Conservation (phyloP, 2,113 vertebrate species). For the Axis porcinus region DNA sequence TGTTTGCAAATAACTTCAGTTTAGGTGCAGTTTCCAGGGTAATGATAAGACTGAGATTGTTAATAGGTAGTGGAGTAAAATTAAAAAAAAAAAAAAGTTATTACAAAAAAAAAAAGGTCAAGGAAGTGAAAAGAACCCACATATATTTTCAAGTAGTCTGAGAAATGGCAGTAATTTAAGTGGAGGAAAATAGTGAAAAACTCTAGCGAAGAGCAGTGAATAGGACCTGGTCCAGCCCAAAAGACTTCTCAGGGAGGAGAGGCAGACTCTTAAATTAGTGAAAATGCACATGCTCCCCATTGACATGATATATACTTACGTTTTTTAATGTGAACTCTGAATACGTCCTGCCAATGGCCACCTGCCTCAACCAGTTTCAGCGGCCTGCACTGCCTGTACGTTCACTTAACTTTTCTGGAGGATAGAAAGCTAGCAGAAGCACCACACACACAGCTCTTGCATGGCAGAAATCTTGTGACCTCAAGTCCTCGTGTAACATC, state of each 20-base stretch:
- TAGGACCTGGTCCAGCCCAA: accelerated
- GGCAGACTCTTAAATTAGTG: background rate
- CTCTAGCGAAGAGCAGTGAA: background rate
- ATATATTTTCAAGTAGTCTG: background rate
- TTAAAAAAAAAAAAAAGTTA: background rate
- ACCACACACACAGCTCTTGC: too few species aligned
- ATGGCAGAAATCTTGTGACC: too few species aligned
- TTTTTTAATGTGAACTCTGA: background rate
- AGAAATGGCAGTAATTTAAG: too few species aligned
- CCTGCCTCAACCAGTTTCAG: background rate
- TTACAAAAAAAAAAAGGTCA: background rate
- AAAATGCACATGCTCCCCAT: background rate
- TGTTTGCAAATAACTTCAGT: background rate
- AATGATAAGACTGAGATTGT: background rate
- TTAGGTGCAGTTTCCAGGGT: accelerated
- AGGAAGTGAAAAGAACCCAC: background rate
- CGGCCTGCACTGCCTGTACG: accelerated
- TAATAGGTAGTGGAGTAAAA: background rate
- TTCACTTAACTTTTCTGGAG: accelerated
- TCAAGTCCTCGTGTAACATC: background rate
- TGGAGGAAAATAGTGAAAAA: background rate
- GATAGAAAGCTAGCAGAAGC: accelerated
- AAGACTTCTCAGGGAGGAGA: too few species aligned
- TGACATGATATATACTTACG: accelerated
- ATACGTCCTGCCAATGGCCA: accelerated